Percentiles rank a stretch among this genome's conserved stretches.
phyloP scores from a whole-genome alignment of 2,888 invertebrate species.

The Meteorus colon region DNA sequence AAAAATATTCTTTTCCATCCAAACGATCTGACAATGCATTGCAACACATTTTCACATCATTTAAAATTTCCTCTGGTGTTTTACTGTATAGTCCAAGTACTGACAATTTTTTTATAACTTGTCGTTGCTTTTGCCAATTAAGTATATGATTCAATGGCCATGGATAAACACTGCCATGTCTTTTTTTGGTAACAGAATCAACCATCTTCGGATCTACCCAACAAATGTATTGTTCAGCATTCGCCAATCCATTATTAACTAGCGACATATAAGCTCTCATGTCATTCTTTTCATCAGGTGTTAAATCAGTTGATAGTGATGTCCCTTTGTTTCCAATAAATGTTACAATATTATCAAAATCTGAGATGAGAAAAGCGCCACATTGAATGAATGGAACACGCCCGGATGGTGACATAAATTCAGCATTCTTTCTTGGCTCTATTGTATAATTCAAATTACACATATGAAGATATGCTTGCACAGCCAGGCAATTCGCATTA shows the following conservation, averaged over 20 bases:
- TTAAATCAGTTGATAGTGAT: conserved; percentile 82
- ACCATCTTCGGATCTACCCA: conserved; percentile 90
- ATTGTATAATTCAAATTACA: conserved; percentile 88
- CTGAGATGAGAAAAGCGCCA: conserved; percentile 91
- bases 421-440: conserved; percentile 91
- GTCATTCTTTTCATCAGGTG: conserved; percentile 87
- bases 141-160: conserved; percentile 93
- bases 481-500: conserved; percentile 93
- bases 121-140: conserved; percentile 83
- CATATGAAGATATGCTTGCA: conserved; percentile 95
- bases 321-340: conserved; percentile 91
- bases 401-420: conserved; percentile 97
- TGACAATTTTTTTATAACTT: conserved; percentile 82
- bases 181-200: conserved; percentile 85
- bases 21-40: conserved; percentile 89
- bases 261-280: conserved; percentile 95
- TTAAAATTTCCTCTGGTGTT: conserved; percentile 83
- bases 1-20: conserved; percentile 87
- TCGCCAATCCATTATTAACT: conserved; percentile 89
- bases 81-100: conserved; percentile 90
- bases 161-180: conserved; percentile 93
- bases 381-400: conserved; percentile 94
- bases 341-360: conserved; percentile 92
- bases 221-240: conserved; percentile 93
- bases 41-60: conserved; percentile 88